Evolutionary conservation across 1,140 invertebrate species (phyloP).

Genomic region (Hyles vespertilio): DNA sequence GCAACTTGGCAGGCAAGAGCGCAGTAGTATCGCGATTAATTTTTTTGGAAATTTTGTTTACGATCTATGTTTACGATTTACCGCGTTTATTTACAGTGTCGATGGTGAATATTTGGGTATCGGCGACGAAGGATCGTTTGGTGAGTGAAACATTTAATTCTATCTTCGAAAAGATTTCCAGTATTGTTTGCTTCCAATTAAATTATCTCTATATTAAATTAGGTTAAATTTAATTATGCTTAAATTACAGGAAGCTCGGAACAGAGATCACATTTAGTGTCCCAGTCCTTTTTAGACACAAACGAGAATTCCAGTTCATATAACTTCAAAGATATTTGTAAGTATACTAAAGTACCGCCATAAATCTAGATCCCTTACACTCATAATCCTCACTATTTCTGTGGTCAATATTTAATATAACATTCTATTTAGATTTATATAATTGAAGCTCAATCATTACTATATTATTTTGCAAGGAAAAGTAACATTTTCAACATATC

Average conservation of each 20-base stretch:
- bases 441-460: too few relatives aligned
- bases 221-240: constrained; percentile 62
- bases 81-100: constrained; percentile 57
- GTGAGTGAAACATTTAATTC: constrained; percentile 35
- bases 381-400: too few relatives aligned
- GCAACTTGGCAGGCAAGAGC: constrained; percentile 47
- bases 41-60: not conserved
- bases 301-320: constrained; percentile 46
- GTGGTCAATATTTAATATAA: too few relatives aligned
- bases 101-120: constrained; percentile 69
- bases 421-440: too few relatives aligned
- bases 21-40: constrained; percentile 3
- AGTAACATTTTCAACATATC: too few relatives aligned
- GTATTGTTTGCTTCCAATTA: constrained; percentile 21
- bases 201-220: constrained; percentile 49
- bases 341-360: constrained; percentile 18
- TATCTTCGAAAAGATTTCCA: constrained; percentile 5
- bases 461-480: too few relatives aligned
- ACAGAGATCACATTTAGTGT: constrained; percentile 47
- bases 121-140: constrained; percentile 64
- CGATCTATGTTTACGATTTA: constrained; percentile 26
- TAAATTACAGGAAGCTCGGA: constrained; percentile 48
- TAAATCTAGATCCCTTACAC: not conserved
- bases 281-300: constrained; percentile 46
- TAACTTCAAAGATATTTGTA: constrained; percentile 58